Conservation (phyloP, 2,797 vertebrate genomes). For the Chloroceryle inda region DNA sequence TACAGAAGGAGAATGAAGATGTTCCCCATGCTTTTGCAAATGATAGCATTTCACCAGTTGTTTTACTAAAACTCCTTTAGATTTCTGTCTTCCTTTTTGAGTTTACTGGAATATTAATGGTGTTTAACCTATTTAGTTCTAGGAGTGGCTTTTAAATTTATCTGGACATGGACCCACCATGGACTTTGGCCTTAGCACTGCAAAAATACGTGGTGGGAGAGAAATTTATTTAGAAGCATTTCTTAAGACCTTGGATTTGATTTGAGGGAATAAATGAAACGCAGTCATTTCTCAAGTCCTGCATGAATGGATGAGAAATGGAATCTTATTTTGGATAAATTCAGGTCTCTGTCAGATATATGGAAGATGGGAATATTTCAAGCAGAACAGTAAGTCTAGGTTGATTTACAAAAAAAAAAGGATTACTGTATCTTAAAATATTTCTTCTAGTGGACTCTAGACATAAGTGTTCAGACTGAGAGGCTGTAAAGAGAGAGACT, state of each 20-base stretch:
- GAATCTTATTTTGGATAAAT: conserved; percentile 10
- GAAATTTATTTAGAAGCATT: background rate
- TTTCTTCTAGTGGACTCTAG: background rate
- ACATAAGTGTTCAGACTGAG: background rate
- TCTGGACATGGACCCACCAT: background rate
- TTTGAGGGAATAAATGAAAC: background rate
- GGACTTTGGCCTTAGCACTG: background rate
- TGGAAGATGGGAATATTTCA: background rate
- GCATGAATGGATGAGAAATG: conserved; percentile 7
- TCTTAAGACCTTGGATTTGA: background rate
- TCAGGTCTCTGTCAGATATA: background rate
- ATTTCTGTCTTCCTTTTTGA: background rate
- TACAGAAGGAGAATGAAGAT: background rate
- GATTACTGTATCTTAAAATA: background rate
- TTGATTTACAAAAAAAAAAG: background rate
- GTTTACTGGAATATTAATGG: background rate
- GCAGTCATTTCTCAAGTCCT: background rate
- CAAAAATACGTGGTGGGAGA: background rate
- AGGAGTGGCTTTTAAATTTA: background rate
- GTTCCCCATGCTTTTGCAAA: background rate
- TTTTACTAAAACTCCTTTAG: background rate
- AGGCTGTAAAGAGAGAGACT: background rate
- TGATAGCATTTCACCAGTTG: background rate
- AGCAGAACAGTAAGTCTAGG: background rate
- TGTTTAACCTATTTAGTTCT: background rate